Base-by-base conservation (phyloP, 2,797 vertebrate genomes). In the Merluccius polli region DNA sequence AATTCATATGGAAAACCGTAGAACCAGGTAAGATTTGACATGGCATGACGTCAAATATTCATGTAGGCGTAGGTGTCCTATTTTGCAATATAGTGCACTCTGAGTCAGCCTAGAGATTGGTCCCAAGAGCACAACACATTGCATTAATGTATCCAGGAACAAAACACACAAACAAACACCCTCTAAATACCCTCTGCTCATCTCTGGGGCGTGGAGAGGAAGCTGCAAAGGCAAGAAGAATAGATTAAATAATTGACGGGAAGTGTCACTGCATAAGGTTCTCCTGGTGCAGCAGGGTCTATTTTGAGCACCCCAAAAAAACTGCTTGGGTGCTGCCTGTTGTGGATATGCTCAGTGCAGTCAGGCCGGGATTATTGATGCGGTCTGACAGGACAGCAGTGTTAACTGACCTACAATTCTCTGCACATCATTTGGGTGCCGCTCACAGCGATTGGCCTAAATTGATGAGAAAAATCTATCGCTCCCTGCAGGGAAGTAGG, bases 321-420 rank as follows among this genome's bases (percentile, higher is more conserved):
- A 63, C n/a, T 29, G 38, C 32, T 21, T 9, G 15, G 68, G 15
- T 36, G 52, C 13, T 70, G n/a, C n/a, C n/a, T n/a, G 18, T 69
- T 31, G 12, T 59, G 70, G 69, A 18, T 59, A 67, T 67, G 72
- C 38, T 10, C 59, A 69, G 36, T 74, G 21, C 75, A 16, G 32
- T 44, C 35, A 35, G 75, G 35, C 72, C 7, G 21, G 72, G 73
- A 77, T 81, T 81, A 81, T 81, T 81, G 73, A 81, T 75, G 79
- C 52, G 33, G 65, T 41, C 70, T 75, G 36, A 29, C 73, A 68
- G 44, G 27, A 44, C n/a, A n/a, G 29, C 48, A 35, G 11, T 67
- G 21, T 63, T 32, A 21, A 24, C 68, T 72, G 75, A 80, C 70
- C 73, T 77, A 32, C 48, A 80, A 76, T 31, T 18, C 44, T 36